phyloP scores from a whole-genome alignment of 1,140 invertebrate genomes.

The Drosophila nigrodunni region DNA sequence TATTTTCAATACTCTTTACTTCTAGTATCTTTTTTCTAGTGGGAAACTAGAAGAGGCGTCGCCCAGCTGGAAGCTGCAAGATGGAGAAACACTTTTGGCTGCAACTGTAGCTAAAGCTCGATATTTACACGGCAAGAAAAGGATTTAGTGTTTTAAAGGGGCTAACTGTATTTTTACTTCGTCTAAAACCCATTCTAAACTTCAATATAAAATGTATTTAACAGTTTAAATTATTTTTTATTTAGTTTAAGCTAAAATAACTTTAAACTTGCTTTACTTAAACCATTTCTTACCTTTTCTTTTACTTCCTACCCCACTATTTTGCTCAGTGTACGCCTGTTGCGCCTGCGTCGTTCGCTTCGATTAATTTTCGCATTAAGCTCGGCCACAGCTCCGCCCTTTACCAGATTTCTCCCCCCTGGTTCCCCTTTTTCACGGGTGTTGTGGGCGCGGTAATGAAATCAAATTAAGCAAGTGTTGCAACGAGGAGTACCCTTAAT shows the following conservation, averaged over 20 bases:
- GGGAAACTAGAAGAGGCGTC: constrained; percentile 50
- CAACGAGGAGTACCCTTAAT: constrained; percentile 6
- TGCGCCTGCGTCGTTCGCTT: constrained; percentile 71
- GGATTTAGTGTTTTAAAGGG: neutral
- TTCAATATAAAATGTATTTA: too few species aligned
- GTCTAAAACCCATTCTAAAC: too few species aligned
- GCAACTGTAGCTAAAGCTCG: constrained; percentile 37
- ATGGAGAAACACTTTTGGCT: constrained; percentile 9
- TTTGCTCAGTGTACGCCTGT: constrained; percentile 25
- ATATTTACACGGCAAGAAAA: constrained; percentile 29
- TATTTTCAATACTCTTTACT: constrained; percentile 5
- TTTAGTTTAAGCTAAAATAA: too few species aligned
- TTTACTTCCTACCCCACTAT: neutral
- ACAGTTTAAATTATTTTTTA: too few species aligned
- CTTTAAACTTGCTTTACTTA: neutral
- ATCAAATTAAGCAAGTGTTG: constrained; percentile 83
- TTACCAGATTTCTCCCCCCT: neutral
- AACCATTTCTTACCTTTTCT: neutral
- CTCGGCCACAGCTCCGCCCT: constrained; percentile 73
- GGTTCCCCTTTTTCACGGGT: constrained; percentile 6
- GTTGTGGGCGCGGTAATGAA: constrained; percentile 84
- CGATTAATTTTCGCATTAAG: constrained; percentile 84
- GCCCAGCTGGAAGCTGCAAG: constrained; percentile 34
- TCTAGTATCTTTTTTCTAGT: constrained; percentile 17
- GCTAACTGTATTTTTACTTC: too few species aligned